Percentiles rank a stretch among this genome's conserved stretches.
Conservation (phyloP, 2,113 vertebrate genomes). For the Syngnathoides biaculeatus region DNA sequence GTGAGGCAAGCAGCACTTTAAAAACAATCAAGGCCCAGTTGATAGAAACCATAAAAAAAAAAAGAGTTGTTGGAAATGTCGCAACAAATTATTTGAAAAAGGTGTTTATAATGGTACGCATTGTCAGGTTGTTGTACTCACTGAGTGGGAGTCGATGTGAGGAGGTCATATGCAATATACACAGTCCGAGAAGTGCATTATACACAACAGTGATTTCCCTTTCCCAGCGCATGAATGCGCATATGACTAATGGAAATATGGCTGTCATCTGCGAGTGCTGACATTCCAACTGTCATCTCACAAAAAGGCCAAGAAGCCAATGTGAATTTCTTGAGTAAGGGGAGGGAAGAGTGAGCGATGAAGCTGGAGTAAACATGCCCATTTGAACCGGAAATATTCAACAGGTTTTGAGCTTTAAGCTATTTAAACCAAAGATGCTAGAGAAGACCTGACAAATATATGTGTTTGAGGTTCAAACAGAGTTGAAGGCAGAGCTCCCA, state of each 20-base stretch:
- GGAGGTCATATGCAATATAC: conserved; percentile 6
- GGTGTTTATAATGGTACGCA: neutral
- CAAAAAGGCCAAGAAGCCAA: conserved; percentile 30
- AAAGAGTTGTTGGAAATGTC: conserved; percentile 14
- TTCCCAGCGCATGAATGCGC: conserved; percentile 7
- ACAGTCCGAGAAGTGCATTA: conserved; percentile 23
- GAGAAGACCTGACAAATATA: conserved; percentile 57
- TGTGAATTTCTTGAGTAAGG: conserved; percentile 33
- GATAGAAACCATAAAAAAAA: conserved; percentile 5
- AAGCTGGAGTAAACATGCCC: conserved; percentile 54
- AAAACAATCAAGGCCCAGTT: conserved; percentile 39
- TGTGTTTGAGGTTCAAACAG: conserved; percentile 72
- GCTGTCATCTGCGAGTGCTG: conserved; percentile 16
- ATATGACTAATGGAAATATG: conserved; percentile 39
- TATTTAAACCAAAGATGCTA: conserved; percentile 52
- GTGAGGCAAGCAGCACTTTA: conserved; percentile 29
- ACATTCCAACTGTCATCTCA: conserved; percentile 43
- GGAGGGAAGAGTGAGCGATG: conserved; percentile 22
- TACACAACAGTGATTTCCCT: conserved; percentile 14
- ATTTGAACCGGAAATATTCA: conserved; percentile 69
- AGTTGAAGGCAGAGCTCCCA: conserved; percentile 61
- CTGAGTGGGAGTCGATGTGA: neutral
- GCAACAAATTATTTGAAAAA: conserved; percentile 19
- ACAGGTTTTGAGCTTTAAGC: conserved; percentile 30
- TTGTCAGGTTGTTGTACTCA: conserved; percentile 10